phyloP scores from a whole-genome alignment of 2,113 vertebrate genomes.

The Circaetus gallicus region DNA sequence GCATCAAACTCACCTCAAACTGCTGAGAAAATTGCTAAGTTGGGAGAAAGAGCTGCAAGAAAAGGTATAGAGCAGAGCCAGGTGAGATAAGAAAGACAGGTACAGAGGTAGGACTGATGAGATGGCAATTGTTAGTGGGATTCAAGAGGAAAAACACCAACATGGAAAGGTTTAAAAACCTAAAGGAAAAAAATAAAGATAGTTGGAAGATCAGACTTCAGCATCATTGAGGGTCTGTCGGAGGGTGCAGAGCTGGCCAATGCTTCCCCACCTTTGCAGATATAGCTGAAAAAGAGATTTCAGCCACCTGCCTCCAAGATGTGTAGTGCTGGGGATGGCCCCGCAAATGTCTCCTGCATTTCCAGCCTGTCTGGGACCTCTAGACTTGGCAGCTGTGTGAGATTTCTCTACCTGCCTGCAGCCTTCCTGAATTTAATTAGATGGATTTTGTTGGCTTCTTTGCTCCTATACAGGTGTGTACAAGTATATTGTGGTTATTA shows the following conservation, averaged over 20 bases:
- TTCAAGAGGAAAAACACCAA: background rate
- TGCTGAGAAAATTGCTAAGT: background rate
- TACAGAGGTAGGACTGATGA: background rate
- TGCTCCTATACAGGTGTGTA: background rate
- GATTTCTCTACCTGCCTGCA: background rate
- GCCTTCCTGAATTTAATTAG: background rate
- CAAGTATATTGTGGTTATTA: background rate
- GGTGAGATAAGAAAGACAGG: background rate
- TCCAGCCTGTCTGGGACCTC: background rate
- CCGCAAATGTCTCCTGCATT: background rate
- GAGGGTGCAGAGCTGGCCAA: background rate
- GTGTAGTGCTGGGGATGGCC: background rate
- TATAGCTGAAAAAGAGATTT: background rate
- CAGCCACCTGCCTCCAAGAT: background rate
- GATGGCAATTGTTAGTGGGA: rapidly evolving
- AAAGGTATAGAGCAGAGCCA: background rate
- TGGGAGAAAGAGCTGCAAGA: background rate
- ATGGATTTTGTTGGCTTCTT: background rate
- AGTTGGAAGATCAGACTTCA: background rate
- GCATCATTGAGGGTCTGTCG: background rate
- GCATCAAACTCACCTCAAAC: background rate
- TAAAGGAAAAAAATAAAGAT: background rate
- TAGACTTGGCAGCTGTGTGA: background rate
- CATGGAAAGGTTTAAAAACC: background rate
- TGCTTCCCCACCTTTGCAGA: background rate